phyloP scores from a whole-genome alignment of 1,140 invertebrate species.

The Drosophila quadrilineata region DNA sequence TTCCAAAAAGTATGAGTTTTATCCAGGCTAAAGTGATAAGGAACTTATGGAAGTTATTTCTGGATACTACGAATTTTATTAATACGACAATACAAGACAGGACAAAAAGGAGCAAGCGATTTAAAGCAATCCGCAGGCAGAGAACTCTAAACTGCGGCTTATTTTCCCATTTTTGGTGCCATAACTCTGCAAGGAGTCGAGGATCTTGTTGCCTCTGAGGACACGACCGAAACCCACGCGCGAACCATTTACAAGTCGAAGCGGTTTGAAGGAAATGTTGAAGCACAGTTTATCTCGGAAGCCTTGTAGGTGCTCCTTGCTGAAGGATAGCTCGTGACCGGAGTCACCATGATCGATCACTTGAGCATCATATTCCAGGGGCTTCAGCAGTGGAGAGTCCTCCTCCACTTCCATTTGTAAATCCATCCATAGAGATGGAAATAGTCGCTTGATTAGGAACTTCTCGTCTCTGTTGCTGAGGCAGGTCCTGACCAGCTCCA shows the following conservation, averaged over 20 bases:
- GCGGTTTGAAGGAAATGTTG: slow-evolving; percentile 66
- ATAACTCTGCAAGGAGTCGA: slow-evolving; percentile 62
- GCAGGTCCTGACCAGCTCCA: slow-evolving; percentile 60
- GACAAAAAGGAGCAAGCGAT: too few relatives aligned
- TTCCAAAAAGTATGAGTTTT: background rate
- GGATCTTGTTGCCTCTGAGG: slow-evolving; percentile 51
- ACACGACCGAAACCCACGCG: slow-evolving; percentile 67
- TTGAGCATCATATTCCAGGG: slow-evolving; percentile 63
- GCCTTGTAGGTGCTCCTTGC: slow-evolving; percentile 46
- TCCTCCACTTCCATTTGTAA: slow-evolving; percentile 32
- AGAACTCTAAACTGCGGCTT: slow-evolving; percentile 44
- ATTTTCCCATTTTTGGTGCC: slow-evolving; percentile 74
- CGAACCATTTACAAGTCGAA: slow-evolving; percentile 56
- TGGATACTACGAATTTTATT: slow-evolving; percentile 21
- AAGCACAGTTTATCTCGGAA: slow-evolving; percentile 50
- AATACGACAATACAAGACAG: background rate
- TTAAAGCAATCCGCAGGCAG: slow-evolving; percentile 52
- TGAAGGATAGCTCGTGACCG: slow-evolving; percentile 58
- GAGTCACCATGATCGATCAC: slow-evolving; percentile 54
- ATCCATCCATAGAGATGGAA: slow-evolving; percentile 69
- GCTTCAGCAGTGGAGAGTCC: slow-evolving; percentile 20
- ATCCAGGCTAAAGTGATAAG: background rate
- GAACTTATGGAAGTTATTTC: too few relatives aligned
- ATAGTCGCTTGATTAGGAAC: slow-evolving; percentile 48
- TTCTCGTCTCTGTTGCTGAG: slow-evolving; percentile 33